phyloP scores from a whole-genome alignment of 1,140 invertebrate species.

The Dendrolimus punctatus region DNA sequence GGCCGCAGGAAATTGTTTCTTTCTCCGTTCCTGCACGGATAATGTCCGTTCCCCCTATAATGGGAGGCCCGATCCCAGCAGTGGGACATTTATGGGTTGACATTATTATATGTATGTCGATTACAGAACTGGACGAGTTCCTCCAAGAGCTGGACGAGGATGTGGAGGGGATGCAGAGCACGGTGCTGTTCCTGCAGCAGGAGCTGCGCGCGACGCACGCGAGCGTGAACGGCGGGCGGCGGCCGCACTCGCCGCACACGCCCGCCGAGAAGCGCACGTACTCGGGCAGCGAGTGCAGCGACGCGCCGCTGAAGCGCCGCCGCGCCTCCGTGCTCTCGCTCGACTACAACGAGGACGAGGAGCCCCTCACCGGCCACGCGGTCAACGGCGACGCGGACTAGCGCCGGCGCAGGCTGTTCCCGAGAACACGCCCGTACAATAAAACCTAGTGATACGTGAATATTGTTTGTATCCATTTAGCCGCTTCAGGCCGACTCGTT shows the following conservation, averaged over 20 bases:
- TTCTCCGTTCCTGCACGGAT: too few species aligned
- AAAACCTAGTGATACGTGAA: conserved; percentile 36
- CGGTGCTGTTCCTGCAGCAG: conserved; percentile 94
- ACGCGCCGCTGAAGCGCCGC: conserved; percentile 73
- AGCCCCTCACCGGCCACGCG: conserved; percentile 59
- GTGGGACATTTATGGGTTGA: too few species aligned
- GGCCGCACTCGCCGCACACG: conserved; percentile 9
- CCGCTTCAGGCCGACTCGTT: conserved; percentile 22
- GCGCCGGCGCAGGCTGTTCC: conserved; percentile 31
- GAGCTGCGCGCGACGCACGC: conserved; percentile 83
- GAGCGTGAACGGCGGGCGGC: conserved; percentile 38
- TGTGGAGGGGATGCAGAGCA: conserved; percentile 98
- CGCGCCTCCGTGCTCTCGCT: conserved; percentile 79
- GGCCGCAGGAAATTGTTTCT: too few species aligned
- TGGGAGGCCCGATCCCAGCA: too few species aligned
- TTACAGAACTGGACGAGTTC: conserved; percentile 93
- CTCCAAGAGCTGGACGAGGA: conserved; percentile 97
- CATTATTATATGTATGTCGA: not conserved
- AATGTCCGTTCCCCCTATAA: too few species aligned
- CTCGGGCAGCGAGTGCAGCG: conserved; percentile 66
- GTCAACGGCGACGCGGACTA: conserved; percentile 67
- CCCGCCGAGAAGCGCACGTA: conserved; percentile 62
- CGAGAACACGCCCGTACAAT: conserved; percentile 25
- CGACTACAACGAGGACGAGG: conserved; percentile 81
- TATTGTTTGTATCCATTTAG: conserved; percentile 17